phyloP scores from a whole-genome alignment of 2,888 invertebrate species.

The Drosophila subquinaria region DNA sequence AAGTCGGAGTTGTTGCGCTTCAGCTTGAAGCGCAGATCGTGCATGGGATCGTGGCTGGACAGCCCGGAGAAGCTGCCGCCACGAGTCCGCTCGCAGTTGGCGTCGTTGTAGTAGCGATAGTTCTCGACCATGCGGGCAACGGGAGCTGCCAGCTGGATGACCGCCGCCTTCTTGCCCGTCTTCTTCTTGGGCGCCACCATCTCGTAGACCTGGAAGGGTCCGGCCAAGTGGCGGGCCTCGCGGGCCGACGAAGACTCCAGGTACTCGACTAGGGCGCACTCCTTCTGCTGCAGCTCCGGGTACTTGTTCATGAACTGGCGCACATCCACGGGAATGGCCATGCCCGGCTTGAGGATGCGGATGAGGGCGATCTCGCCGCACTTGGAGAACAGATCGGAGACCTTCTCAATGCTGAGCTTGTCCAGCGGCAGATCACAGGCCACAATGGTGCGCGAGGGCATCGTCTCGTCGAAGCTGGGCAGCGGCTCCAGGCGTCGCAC shows the following conservation, averaged over 20 bases:
- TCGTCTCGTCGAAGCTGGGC: conserved; percentile 96
- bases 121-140: conserved; percentile 88
- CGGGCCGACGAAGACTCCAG: conserved; percentile 94
- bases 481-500: conserved; percentile 93
- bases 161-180: conserved; percentile 88
- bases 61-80: conserved; percentile 85
- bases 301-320: conserved; percentile 96
- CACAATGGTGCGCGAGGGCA: conserved; percentile 95
- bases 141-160: conserved; percentile 83
- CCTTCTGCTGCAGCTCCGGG: conserved; percentile 93
- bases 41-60: conserved; percentile 84
- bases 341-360: conserved; percentile 94
- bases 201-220: conserved; percentile 90
- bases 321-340: conserved; percentile 95
- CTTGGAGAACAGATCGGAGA: conserved; percentile 94
- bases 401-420: conserved; percentile 94
- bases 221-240: conserved; percentile 90
- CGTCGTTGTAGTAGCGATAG: conserved; percentile 87
- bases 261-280: conserved; percentile 96
- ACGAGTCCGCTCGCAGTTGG: conserved; percentile 84
- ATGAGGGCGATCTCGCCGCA: conserved; percentile 96
- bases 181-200: conserved; percentile 93
- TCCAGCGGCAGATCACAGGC: conserved; percentile 94
- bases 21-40: conserved; percentile 82
- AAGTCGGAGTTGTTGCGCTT: conserved; percentile 85